Percentiles rank a stretch among this genome's conserved stretches.
phyloP scores from a whole-genome alignment of 2,797 vertebrate species.

The Oreochromis mossambicus region DNA sequence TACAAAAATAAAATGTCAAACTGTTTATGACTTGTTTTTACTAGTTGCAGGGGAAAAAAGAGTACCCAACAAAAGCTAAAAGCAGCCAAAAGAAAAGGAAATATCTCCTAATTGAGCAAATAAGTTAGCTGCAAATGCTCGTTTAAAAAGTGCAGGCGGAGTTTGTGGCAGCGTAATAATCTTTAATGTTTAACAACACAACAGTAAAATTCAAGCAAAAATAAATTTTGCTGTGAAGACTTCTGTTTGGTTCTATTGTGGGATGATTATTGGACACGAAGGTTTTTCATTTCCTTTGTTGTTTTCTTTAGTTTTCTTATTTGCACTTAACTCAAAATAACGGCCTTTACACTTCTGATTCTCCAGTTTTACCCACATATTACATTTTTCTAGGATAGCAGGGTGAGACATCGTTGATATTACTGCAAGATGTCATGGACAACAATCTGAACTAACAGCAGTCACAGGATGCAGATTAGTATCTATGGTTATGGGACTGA shows the following conservation, averaged over 20 bases:
- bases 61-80: not conserved
- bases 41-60: not conserved
- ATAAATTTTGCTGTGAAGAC: not conserved
- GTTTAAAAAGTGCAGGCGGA: not conserved
- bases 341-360: not conserved
- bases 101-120: not conserved
- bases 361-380: not conserved
- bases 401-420: not conserved
- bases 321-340: not conserved
- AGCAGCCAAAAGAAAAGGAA: not conserved
- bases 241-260: not conserved
- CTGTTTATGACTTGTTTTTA: not conserved
- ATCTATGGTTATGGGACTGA: not conserved
- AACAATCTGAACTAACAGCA: accelerated
- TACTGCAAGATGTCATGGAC: not conserved
- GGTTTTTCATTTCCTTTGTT: not conserved
- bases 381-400: not conserved
- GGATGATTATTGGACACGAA: not conserved
- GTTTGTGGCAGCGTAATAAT: not conserved
- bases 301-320: not conserved
- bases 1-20: not conserved
- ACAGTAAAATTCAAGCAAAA: not conserved
- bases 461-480: not conserved
- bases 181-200: not conserved
- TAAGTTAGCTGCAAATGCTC: not conserved